phyloP scores from a whole-genome alignment of 2,888 invertebrate species.

The Clostera curtula region DNA sequence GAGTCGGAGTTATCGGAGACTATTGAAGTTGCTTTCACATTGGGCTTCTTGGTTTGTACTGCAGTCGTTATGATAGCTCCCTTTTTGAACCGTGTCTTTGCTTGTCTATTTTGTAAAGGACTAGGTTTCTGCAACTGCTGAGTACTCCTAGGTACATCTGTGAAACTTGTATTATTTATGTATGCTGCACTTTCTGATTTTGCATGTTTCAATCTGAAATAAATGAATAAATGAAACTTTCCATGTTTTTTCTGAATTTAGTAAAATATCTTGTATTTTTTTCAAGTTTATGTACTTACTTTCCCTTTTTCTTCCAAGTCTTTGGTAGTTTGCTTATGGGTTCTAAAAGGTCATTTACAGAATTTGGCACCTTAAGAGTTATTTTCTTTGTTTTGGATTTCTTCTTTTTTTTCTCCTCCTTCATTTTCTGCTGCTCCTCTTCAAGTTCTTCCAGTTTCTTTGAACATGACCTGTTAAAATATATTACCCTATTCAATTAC shows the following conservation, averaged over 20 bases:
- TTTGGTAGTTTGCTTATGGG: constrained; percentile 50
- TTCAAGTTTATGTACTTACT: constrained; percentile 42
- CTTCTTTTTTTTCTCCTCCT: constrained; percentile 65
- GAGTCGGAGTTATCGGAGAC: constrained; percentile 60
- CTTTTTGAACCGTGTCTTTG: constrained; percentile 73
- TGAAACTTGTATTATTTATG: constrained; percentile 58
- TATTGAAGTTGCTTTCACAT: constrained; percentile 29
- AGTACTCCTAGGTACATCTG: constrained; percentile 56
- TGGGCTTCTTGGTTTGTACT: constrained; percentile 55
- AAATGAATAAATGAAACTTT: not conserved
- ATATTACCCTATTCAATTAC: not conserved
- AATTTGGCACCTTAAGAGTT: constrained; percentile 57
- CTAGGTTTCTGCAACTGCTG: constrained; percentile 35
- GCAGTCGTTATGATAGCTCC: constrained; percentile 77
- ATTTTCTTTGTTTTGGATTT: constrained; percentile 61
- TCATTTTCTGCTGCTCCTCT: constrained; percentile 50
- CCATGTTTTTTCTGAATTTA: not conserved
- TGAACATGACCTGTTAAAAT: constrained; percentile 74
- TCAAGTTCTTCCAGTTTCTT: constrained; percentile 76
- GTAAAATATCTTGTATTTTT: not conserved
- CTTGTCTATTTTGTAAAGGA: constrained; percentile 36
- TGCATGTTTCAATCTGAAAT: constrained; percentile 58
- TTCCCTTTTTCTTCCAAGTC: constrained; percentile 64
- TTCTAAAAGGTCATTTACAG: constrained; percentile 51
- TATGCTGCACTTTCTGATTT: constrained; percentile 53